Percentiles rank a stretch among this genome's conserved stretches.
These are phyloP conservation scores for Elephas maximus DNA, from an alignment of 2,113 vertebrate genomes.

Conservation along the genomic window DNA sequence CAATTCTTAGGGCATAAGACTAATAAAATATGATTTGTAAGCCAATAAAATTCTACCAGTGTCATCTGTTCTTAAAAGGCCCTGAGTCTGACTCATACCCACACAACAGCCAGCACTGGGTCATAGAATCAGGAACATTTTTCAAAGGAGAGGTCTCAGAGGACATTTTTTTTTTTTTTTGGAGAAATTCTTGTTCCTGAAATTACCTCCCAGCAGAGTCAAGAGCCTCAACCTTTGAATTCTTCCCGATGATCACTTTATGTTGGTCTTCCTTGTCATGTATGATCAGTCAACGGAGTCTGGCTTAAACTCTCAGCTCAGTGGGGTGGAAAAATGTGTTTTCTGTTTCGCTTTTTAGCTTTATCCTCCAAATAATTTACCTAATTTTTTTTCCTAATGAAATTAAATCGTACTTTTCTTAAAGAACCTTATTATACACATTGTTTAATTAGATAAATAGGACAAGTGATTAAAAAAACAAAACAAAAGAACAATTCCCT, in stretches of 20 bases:
- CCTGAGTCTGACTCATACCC: background rate
- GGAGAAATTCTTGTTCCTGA: background rate
- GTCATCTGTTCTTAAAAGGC: background rate
- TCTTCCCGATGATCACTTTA: fast-evolving
- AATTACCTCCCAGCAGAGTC: background rate
- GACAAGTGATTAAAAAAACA: background rate
- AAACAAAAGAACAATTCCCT: background rate
- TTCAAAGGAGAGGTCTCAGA: conserved; percentile 13
- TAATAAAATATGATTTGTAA: background rate
- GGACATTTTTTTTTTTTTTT: no score
- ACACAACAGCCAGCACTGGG: background rate
- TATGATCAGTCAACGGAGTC: background rate
- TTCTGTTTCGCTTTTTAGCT: background rate
- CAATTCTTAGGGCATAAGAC: background rate
- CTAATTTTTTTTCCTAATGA: background rate
- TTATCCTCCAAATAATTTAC: background rate
- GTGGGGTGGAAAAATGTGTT: background rate
- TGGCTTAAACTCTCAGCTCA: background rate
- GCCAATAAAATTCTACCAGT: background rate
- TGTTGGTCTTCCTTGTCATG: fast-evolving
- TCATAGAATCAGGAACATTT: background rate
- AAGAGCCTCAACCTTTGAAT: background rate
- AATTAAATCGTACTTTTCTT: background rate
- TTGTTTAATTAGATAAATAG: background rate
- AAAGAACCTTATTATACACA: background rate